A percentile compares a stretch with the other conserved stretches of the same genome.
These are phyloP conservation scores for Microcaecilia unicolor DNA, from an alignment of 2,797 vertebrate species.

Conservation along the genomic window DNA sequence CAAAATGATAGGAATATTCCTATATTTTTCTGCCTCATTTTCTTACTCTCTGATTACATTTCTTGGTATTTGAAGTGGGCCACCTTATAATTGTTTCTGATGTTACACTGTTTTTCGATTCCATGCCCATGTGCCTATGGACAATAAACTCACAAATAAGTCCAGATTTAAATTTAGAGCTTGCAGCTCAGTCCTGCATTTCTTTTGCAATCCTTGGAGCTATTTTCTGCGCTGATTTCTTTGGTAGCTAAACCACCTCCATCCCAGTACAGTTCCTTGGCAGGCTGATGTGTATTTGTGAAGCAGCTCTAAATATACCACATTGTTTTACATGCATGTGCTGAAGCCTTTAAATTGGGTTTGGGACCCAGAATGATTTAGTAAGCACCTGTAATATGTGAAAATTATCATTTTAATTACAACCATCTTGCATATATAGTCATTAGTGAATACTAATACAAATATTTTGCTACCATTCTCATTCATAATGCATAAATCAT, in stretches of 20 bases:
- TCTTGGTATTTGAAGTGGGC: too few relatives aligned
- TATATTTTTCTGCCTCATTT: too few relatives aligned
- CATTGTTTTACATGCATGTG: slow-evolving; percentile 51
- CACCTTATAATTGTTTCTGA: slow-evolving; percentile 18
- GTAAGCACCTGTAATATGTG: slow-evolving; percentile 66
- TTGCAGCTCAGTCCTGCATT: slow-evolving; percentile 3
- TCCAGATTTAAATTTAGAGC: slow-evolving; percentile 13
- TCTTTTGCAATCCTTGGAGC: slow-evolving; percentile 22
- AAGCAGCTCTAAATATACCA: slow-evolving; percentile 33
- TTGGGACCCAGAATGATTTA: slow-evolving; percentile 59
- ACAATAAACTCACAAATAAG: background rate
- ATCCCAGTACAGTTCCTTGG: slow-evolving; percentile 19
- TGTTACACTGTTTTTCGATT: slow-evolving; percentile 28
- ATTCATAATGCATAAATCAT: slow-evolving; percentile 68
- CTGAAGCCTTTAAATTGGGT: slow-evolving; percentile 46
- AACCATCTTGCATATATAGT: slow-evolving; percentile 63
- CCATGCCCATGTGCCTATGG: slow-evolving; percentile 7
- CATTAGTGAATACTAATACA: slow-evolving; percentile 68
- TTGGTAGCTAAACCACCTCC: slow-evolving; percentile 17
- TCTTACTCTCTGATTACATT: too few relatives aligned
- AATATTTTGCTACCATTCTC: slow-evolving; percentile 69
- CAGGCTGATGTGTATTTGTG: slow-evolving; percentile 25
- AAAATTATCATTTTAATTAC: slow-evolving; percentile 72
- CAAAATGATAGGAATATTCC: too few relatives aligned
- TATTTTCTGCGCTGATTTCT: slow-evolving; percentile 17